Conservation (phyloP, 2,888 invertebrate species). For the Aphidius colemani region DNA sequence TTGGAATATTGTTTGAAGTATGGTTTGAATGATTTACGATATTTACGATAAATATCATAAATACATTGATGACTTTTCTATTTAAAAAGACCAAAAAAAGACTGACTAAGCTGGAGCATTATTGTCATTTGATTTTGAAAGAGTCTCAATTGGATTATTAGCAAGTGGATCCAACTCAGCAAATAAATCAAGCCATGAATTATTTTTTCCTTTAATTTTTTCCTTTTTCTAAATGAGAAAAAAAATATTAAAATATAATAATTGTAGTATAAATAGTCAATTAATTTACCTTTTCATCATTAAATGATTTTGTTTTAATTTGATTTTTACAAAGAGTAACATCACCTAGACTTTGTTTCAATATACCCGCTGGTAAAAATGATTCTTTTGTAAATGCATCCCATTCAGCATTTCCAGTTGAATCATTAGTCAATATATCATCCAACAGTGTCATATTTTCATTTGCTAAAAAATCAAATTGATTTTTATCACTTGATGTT, state of each 20-base stretch:
- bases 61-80: not conserved
- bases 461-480: conserved; percentile 46
- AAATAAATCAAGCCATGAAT: conserved; percentile 86
- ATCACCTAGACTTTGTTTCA: conserved; percentile 55
- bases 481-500: conserved; percentile 35
- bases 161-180: conserved; percentile 91
- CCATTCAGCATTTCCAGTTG: conserved; percentile 42
- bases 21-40: conserved; percentile 3
- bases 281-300: conserved; percentile 39
- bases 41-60: conserved; percentile 20
- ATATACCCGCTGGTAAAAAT: conserved; percentile 52
- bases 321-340: conserved; percentile 38
- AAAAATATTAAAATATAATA: not conserved
- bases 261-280: not conserved
- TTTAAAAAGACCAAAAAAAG: no score
- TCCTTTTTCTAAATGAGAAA: conserved; percentile 42
- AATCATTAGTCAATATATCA: conserved; percentile 46
- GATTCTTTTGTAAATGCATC: conserved; percentile 48
- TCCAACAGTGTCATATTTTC: conserved; percentile 51
- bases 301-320: conserved; percentile 15
- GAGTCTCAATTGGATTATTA: conserved; percentile 71
- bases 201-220: conserved; percentile 60
- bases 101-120: conserved; percentile 52
- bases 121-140: conserved; percentile 46
- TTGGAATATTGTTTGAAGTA: conserved; percentile 21